A percentile compares a stretch with the other conserved stretches of the same genome.
phyloP scores from a whole-genome alignment of 2,797 vertebrate species.

The Pangasius larnaudii region DNA sequence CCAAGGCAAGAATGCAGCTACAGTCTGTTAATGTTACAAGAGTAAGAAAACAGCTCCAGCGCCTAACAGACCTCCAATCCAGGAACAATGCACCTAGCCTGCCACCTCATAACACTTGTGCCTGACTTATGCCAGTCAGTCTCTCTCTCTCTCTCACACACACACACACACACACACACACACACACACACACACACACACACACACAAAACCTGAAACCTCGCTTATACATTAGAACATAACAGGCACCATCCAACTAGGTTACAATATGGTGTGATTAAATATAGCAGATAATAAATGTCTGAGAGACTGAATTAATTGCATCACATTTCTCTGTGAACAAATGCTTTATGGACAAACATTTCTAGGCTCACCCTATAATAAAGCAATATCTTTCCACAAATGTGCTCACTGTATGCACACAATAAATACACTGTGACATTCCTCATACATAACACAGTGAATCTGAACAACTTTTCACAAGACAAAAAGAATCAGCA shows the following conservation, averaged over 20 bases:
- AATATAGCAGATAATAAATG: slow-evolving; percentile 12
- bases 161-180: no score
- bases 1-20: slow-evolving; percentile 74
- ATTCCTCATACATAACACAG: background rate
- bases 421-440: background rate
- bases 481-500: slow-evolving; percentile 59
- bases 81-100: slow-evolving; percentile 52
- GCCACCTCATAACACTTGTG: slow-evolving; percentile 38
- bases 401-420: background rate
- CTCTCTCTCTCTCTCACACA: background rate
- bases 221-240: background rate
- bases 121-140: background rate
- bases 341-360: background rate
- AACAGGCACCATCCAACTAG: background rate
- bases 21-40: slow-evolving; percentile 65
- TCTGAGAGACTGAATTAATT: background rate
- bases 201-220: slow-evolving; percentile 29
- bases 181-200: slow-evolving; percentile 21
- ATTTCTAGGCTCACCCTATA: background rate
- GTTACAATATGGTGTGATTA: background rate
- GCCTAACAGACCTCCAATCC: slow-evolving; percentile 30
- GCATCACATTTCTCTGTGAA: slow-evolving; percentile 39
- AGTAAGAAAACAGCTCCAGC: slow-evolving; percentile 19
- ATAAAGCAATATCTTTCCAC: background rate
- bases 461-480: background rate